phyloP scores from a whole-genome alignment of 2,797 vertebrate species.

The Malurus splendens region DNA sequence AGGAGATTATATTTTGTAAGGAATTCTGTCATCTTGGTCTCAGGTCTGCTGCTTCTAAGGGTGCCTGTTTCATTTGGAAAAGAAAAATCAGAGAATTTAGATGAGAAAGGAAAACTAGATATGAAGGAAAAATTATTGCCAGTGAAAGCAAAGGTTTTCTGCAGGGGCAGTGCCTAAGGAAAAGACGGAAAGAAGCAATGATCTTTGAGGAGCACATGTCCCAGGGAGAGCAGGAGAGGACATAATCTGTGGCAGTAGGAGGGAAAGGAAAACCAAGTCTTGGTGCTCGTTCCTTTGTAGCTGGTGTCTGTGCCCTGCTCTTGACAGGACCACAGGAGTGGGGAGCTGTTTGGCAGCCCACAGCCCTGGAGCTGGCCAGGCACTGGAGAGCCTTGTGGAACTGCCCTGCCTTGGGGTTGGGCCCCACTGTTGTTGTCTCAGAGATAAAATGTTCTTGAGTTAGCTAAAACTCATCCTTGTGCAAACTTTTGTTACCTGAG shows the following conservation, averaged over 20 bases:
- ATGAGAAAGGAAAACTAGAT: not conserved
- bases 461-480: not conserved
- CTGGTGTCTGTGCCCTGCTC: accelerated
- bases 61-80: not conserved
- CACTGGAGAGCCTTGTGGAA: not conserved
- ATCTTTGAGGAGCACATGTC: not conserved
- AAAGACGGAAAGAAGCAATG: not conserved
- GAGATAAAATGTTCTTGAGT: not conserved
- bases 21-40: conserved; percentile 19
- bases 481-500: not conserved
- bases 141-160: not conserved
- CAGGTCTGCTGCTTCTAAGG: not conserved
- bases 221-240: not conserved
- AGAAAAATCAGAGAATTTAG: not conserved
- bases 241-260: not conserved
- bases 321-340: not conserved
- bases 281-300: not conserved
- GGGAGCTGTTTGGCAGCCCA: not conserved
- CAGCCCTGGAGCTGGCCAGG: not conserved
- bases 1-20: conserved; percentile 9
- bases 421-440: not conserved
- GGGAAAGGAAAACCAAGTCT: not conserved
- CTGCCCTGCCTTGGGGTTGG: not conserved
- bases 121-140: not conserved
- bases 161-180: not conserved